A percentile compares a stretch with the other conserved stretches of the same genome.
These are phyloP conservation scores for Lerista edwardsae DNA, from an alignment of 2,797 vertebrate genomes.

Conservation along the genomic window DNA sequence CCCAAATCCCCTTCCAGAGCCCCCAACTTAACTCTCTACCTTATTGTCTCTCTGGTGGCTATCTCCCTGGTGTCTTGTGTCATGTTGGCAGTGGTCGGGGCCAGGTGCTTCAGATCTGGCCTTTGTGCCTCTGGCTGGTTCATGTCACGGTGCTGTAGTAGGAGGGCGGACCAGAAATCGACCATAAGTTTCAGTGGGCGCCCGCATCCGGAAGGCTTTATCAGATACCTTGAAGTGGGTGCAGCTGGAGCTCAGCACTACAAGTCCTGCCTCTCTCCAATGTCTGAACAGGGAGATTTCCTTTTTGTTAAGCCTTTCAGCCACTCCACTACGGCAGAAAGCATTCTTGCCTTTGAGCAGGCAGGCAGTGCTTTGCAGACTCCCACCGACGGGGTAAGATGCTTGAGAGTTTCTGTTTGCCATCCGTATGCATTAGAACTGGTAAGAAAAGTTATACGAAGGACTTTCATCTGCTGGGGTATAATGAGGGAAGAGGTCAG, in stretches of 20 bases:
- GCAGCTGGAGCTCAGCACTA: conserved; percentile 73
- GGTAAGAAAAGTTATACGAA: neutral
- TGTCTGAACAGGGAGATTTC: conserved; percentile 81
- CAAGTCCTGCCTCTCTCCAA: conserved; percentile 70
- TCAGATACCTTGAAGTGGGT: conserved; percentile 81
- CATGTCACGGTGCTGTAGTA: conserved; percentile 68
- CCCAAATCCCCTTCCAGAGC: conserved; percentile 63
- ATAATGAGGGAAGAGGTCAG: neutral
- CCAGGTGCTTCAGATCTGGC: conserved; percentile 71
- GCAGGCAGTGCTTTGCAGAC: conserved; percentile 67
- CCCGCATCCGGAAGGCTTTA: conserved; percentile 79
- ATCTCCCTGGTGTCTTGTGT: conserved; percentile 72
- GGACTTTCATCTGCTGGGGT: neutral
- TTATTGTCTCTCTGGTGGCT: conserved; percentile 77
- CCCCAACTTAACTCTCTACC: conserved; percentile 74
- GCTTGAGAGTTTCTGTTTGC: neutral
- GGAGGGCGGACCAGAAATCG: conserved; percentile 74
- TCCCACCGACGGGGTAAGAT: conserved; percentile 72
- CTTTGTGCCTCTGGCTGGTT: conserved; percentile 45
- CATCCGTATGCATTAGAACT: neutral
- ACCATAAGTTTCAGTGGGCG: conserved; percentile 73
- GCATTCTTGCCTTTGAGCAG: conserved; percentile 67
- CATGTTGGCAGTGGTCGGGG: conserved; percentile 69
- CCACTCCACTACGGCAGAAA: conserved; percentile 75
- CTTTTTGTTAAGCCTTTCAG: conserved; percentile 89